Evolutionary conservation across 2,888 invertebrate species (phyloP), one percentile per base, ranked within the genome.

Genomic region (Imbricaverruca yamaguchii): DNA sequence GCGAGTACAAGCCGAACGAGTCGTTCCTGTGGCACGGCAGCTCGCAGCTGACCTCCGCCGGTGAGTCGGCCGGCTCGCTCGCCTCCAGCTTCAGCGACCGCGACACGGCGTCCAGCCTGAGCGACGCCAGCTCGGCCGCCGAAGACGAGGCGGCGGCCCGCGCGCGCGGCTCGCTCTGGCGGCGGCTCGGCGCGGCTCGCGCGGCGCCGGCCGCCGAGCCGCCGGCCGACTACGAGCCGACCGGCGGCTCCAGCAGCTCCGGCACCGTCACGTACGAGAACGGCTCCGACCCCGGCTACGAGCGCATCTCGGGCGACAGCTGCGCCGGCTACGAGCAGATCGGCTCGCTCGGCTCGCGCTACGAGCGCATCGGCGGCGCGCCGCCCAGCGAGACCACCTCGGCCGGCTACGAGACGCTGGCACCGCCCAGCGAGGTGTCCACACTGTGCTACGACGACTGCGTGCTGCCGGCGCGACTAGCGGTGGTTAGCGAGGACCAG

Each of bases 21-120:
- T 92, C 93, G 89, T 97, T 93, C 59, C 94, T 91, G 83, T 95
- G 92, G 89, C 95, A 93, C 87, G 97, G 93, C 85, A 95, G 89
- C 90, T 97, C 96, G 83, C 94, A 94, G 86, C 94, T 93, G 80
- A 93, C 92, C 74, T 92, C 90, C 86, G 92, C 91, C 86, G 93
- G 91, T 84, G 93, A 88, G 85, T 91, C 90, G 83, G 91, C 89
- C 85, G 92, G 89, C 80, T 92, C 90, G 80, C 91, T 91, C 87
- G 92, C 92, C 85, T 91, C 90, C 85, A 92, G 91, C 84, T 92
- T 90, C 86, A 92, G 91, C 53, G 74, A 53, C 74, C 53, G 74
- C 83, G 91, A 90, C 84, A 89, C 89, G 83, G 91, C 90, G 85
- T 85, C 83, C 87, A 88, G 85, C 39, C 83, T 83, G 67, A 82